Base-by-base conservation (phyloP, 2,797 vertebrate genomes). In the Propithecus deckenii region DNA sequence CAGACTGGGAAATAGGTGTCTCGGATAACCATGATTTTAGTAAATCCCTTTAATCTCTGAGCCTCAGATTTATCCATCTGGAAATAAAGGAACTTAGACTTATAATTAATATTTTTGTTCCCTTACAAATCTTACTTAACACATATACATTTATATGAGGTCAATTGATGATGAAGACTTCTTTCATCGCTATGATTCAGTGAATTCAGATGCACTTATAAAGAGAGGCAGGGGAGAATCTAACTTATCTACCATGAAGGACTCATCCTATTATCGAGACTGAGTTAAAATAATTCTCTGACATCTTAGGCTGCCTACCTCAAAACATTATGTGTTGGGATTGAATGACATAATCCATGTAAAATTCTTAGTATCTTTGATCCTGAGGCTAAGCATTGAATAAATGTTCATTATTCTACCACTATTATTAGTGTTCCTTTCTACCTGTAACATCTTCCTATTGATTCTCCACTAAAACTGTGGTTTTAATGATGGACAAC, bases 281-380 rank as follows among this genome's bases (percentile, higher is more conserved):
- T 52, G 65, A 89, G 7, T 75, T 43, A 92, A 59, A 88, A 71
- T 65, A 90, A 59, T 93, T 90, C 25, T 80, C 11, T 71, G 46
- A 63, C 25, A 79, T 41, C 4, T 80, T 85, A 85, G 32, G 30
- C 35, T 80, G 61, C 41, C 20, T 74, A 35, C 63, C 23, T 81
- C 30, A 76, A 50, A 84, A 50, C 48, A 72, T 81, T 81, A 20
- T 38, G 85, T 93, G 28, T 95, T 69, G 90, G 8, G 14, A 86
- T 96, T 79, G 95, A 92, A 46, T 95, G 67, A 32, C 7, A 65
- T 52, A 84, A 76, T 69, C 55, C 46, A 80, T 75, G 38, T 87
- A 86, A 89, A 94, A 83, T 91, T 52, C 18, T 74, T 93, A 84
- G 25, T 20, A 75, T 89, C 41, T 91, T 93, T 15, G 25, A 75